Base-by-base conservation (phyloP, 2,113 vertebrate species). In the Dendrocopos noguchii region DNA sequence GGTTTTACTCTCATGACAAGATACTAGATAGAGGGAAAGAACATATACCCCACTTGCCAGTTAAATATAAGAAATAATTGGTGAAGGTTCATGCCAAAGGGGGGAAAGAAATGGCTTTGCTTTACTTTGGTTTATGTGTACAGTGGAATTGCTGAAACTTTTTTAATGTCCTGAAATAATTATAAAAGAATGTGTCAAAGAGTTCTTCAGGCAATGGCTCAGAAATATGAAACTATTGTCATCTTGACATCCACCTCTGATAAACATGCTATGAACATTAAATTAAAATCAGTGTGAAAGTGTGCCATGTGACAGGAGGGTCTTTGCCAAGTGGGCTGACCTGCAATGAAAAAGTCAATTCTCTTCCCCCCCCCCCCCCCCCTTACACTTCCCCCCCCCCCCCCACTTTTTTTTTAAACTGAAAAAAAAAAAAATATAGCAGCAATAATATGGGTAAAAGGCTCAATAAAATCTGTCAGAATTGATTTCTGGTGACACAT, bases 401-500 rank as follows among this genome's bases (percentile, higher is more conserved):
- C 39, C 21, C 21, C 21, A 22, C 10, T 52, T 56, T 93, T 72
- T 31, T 80, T 94, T 73, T 50, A 55, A 91, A 76, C 16, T 29
- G 14, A 63, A 91, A 92, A 88, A 93, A 93, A 88, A 84, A 83
- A 82, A 80, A 71, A 47, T 52, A 92, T 72, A 66, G 52, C 65
- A 86, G 85, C 60, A 74, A 88, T 84, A 95, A 87, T 93, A 94
- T 77, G 88, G 83, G 65, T 83, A 94, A 94, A 92, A 97, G 61
- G 34, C 55, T 96, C 84, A 95, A 80, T 77, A 96, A 90, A 96
- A 95, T 79, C 74, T 95, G 74, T 81, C 80, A 96, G 64, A 91
- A 91, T 90, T 94, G 93, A 96, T 95, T 94, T 95, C 50, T 71
- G 85, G 88, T 80, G 72, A 91, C 76, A 87, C 90, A 91, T 94